These are phyloP conservation scores for Heliconius aoede DNA, from an alignment of 2,888 invertebrate genomes.

Conservation along the genomic window DNA sequence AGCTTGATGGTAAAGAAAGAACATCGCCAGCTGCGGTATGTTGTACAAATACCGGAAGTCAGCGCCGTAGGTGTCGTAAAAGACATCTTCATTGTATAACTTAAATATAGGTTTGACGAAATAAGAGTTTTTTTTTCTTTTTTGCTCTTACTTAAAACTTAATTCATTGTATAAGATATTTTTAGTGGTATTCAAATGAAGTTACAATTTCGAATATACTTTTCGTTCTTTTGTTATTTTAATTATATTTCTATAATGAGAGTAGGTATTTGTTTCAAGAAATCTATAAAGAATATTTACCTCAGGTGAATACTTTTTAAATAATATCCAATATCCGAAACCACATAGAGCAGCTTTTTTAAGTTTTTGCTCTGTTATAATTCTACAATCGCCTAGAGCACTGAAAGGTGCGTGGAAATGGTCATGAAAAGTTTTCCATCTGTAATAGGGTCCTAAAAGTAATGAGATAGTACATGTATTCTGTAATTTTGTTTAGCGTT, in stretches of 20 bases:
- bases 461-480: background rate
- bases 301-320: constrained; percentile 83
- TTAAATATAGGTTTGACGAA: constrained; percentile 65
- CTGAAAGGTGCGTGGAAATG: constrained; percentile 84
- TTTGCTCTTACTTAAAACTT: background rate
- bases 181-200: background rate
- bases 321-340: constrained; percentile 79
- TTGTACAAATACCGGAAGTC: constrained; percentile 90
- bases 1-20: constrained; percentile 89
- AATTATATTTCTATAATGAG: background rate
- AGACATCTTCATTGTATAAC: constrained; percentile 87
- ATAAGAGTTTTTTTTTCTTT: background rate
- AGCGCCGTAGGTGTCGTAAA: constrained; percentile 84
- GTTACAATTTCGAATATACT: background rate
- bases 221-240: background rate
- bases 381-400: constrained; percentile 81
- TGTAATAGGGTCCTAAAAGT: constrained; percentile 92
- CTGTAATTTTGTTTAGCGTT: background rate
- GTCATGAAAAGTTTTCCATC: constrained; percentile 89
- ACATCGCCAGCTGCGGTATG: constrained; percentile 89
- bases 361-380: constrained; percentile 84
- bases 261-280: background rate
- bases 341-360: constrained; percentile 84
- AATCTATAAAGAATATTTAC: constrained; percentile 51
- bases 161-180: background rate